phyloP scores from a whole-genome alignment of 2,888 invertebrate genomes.

The Diogma glabrata region DNA sequence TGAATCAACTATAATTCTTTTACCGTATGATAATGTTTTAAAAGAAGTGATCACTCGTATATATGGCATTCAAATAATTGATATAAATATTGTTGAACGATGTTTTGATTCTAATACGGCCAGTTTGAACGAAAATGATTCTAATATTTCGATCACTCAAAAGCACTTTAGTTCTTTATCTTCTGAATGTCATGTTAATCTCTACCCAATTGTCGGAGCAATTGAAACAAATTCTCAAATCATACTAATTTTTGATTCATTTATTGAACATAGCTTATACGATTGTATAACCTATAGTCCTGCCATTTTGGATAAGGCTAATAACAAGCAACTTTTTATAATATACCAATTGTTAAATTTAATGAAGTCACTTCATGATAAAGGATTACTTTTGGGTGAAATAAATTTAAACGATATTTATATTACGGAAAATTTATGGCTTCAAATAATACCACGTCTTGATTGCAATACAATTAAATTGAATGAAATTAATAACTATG shows the following conservation, averaged over 20 bases:
- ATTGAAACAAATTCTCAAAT: slow-evolving; percentile 63
- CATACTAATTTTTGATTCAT: slow-evolving; percentile 60
- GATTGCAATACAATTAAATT: slow-evolving; percentile 42
- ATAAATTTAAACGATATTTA: slow-evolving; percentile 69
- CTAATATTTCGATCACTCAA: no score
- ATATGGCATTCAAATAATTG: slow-evolving; percentile 62
- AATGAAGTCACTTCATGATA: slow-evolving; percentile 61
- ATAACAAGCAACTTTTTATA: slow-evolving; percentile 75
- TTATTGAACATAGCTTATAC: slow-evolving; percentile 60
- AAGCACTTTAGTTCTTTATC: no score
- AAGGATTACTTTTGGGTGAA: slow-evolving; percentile 69
- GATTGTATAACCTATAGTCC: slow-evolving; percentile 87
- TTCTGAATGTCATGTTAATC: slow-evolving; percentile 63
- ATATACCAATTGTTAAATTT: slow-evolving; percentile 76
- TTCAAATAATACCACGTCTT: slow-evolving; percentile 52
- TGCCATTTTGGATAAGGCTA: slow-evolving; percentile 62
- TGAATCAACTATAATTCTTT: slow-evolving; percentile 19
- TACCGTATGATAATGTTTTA: slow-evolving; percentile 31
- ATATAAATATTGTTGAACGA: slow-evolving; percentile 18
- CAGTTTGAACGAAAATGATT: no score
- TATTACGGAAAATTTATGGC: slow-evolving; percentile 71
- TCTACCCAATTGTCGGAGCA: slow-evolving; percentile 57
- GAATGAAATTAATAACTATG: slow-evolving; percentile 29
- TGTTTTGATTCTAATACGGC: neutral
- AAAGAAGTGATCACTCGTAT: slow-evolving; percentile 56